These are phyloP conservation scores for Diachasma alloeum DNA, from an alignment of 1,140 invertebrate species.

Conservation along the genomic window DNA sequence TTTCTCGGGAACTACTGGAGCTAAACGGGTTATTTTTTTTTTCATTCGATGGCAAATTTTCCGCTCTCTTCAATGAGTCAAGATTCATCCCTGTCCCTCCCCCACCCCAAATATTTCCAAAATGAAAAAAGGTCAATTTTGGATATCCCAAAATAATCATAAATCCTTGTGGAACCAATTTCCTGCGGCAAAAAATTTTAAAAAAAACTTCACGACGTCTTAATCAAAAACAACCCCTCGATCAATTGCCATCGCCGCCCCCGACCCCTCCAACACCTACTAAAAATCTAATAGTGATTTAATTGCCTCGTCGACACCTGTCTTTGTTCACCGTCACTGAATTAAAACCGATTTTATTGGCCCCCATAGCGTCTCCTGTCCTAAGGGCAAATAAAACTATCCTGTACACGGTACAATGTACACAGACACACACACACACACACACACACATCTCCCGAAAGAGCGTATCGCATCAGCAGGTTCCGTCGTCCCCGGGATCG, in stretches of 20 bases:
- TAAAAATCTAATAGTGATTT: background rate
- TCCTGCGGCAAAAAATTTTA: no score
- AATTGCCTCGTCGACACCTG: background rate
- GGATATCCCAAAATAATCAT: no score
- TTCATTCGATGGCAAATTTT: no score
- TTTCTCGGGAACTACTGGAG: no score
- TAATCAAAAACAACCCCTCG: background rate
- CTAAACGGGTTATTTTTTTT: no score
- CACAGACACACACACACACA: background rate
- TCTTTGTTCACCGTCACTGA: background rate
- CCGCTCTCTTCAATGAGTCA: no score
- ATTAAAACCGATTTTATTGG: constrained; percentile 1
- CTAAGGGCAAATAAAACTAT: background rate
- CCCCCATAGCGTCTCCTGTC: background rate
- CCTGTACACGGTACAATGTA: background rate
- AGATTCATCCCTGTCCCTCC: no score
- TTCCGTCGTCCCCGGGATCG: background rate
- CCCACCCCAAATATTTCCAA: no score
- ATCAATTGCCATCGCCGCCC: background rate
- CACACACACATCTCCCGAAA: background rate
- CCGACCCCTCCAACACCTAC: background rate
- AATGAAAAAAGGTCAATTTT: no score
- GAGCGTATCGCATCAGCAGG: background rate
- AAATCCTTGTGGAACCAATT: no score
- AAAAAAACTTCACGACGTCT: no score